These are phyloP conservation scores for Phocoena phocoena DNA, from an alignment of 2,113 vertebrate genomes.

Conservation along the genomic window DNA sequence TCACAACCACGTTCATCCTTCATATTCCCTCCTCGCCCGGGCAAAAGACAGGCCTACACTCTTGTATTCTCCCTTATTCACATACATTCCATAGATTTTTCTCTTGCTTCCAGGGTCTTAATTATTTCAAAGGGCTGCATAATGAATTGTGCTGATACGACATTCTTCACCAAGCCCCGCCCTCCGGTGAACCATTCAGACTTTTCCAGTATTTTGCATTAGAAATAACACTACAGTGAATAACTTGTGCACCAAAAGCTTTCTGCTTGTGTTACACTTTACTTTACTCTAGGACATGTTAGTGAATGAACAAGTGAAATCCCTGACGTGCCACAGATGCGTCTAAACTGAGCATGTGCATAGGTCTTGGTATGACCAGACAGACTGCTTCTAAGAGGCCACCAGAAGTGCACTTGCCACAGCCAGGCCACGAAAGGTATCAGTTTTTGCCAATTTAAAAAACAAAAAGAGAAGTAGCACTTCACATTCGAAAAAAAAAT, in stretches of 20 bases:
- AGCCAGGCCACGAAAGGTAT: not conserved
- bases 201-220: not conserved
- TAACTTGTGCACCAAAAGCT: not conserved
- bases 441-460: constrained; percentile 1
- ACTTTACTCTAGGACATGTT: not conserved
- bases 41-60: not conserved
- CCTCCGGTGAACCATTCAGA: not conserved
- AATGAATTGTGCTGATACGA: not conserved
- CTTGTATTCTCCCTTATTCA: not conserved
- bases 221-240: not conserved
- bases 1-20: not conserved
- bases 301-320: not conserved
- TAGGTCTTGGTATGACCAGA: not conserved
- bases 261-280: not conserved
- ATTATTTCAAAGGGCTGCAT: not conserved
- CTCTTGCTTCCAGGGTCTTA: not conserved
- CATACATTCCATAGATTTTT: not conserved
- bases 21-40: not conserved
- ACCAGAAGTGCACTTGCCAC: not conserved
- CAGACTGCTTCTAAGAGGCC: not conserved
- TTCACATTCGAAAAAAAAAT: not conserved
- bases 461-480: not conserved
- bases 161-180: not conserved
- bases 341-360: not conserved
- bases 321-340: not conserved